These are phyloP conservation scores for Linhomoeus sp. DNA, from an alignment of 2,888 invertebrate genomes.

Conservation along the genomic window DNA sequence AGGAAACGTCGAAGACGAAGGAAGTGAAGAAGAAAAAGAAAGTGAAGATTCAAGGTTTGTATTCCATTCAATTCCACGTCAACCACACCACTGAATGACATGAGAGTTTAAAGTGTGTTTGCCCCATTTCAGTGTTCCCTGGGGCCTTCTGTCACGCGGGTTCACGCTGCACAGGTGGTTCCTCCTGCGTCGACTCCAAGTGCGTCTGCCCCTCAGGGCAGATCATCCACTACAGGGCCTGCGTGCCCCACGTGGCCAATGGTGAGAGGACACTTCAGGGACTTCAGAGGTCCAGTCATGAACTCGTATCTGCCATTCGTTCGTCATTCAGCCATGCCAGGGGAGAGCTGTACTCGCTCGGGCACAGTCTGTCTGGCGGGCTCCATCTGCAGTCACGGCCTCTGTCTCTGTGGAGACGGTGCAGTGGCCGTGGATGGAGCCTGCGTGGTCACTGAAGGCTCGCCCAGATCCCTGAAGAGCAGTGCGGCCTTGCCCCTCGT, in stretches of 20 bases:
- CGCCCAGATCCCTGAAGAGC: no score
- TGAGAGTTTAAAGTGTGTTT: no score
- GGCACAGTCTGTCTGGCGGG: constrained; percentile 12
- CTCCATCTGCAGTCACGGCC: constrained; percentile 12
- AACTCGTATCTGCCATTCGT: not conserved
- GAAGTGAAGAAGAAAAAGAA: no score
- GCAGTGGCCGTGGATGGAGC: constrained; percentile 1
- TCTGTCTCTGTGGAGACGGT: constrained; percentile 14
- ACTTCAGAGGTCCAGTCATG: not conserved
- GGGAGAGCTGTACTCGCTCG: constrained; percentile 1
- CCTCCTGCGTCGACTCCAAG: not conserved
- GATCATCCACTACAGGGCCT: not conserved
- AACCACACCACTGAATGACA: no score
- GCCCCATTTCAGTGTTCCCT: not conserved
- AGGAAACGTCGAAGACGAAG: no score
- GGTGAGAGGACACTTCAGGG: not conserved
- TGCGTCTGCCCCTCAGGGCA: constrained; percentile 3
- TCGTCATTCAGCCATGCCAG: constrained; percentile 3
- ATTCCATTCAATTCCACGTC: no score
- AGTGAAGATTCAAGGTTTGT: no score
- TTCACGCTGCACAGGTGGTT: constrained; percentile 1
- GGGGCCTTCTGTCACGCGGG: not conserved
- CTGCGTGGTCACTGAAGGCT: no score
- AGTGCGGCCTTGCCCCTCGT: no score
- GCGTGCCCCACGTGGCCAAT: not conserved